Evolutionary conservation across 2,888 invertebrate species (phyloP).

Genomic region (Andrena flavipes): DNA sequence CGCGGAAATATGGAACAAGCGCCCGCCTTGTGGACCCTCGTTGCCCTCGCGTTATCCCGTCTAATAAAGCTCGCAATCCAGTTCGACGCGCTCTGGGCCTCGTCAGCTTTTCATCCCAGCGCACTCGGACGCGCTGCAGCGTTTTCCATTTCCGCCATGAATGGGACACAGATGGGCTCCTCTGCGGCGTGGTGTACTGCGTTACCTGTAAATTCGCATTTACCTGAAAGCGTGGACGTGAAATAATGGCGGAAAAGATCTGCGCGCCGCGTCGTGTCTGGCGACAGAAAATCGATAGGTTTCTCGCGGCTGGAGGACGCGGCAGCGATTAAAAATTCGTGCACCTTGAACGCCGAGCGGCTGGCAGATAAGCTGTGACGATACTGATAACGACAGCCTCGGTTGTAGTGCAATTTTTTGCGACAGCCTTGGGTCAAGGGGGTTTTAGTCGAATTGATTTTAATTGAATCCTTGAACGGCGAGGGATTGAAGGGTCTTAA

Average conservation of each 20-base stretch:
- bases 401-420: neutral
- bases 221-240: slow-evolving; percentile 32
- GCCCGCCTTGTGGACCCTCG: slow-evolving; percentile 48
- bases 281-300: slow-evolving; percentile 36
- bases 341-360: slow-evolving; percentile 2
- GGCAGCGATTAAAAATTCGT: slow-evolving; percentile 35
- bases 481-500: slow-evolving; percentile 8
- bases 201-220: slow-evolving; percentile 51
- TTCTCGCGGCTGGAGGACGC: neutral
- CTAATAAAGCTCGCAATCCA: slow-evolving; percentile 60
- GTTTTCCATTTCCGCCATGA: slow-evolving; percentile 47
- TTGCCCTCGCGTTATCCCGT: slow-evolving; percentile 33
- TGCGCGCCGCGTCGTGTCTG: neutral
- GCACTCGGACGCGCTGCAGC: slow-evolving; percentile 10
- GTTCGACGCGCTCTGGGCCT: slow-evolving; percentile 41
- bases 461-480: slow-evolving; percentile 6
- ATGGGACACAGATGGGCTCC: neutral
- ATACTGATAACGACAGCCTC: slow-evolving; percentile 3
- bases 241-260: slow-evolving; percentile 40
- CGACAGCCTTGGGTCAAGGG: slow-evolving; percentile 11
- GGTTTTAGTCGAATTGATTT: slow-evolving; percentile 3
- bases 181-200: neutral
- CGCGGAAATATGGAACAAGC: slow-evolving; percentile 59
- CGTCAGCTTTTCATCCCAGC: slow-evolving; percentile 51
- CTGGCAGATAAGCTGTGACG: slow-evolving; percentile 7